phyloP scores from a whole-genome alignment of 1,140 invertebrate species.

The Epicauta chinensis region DNA sequence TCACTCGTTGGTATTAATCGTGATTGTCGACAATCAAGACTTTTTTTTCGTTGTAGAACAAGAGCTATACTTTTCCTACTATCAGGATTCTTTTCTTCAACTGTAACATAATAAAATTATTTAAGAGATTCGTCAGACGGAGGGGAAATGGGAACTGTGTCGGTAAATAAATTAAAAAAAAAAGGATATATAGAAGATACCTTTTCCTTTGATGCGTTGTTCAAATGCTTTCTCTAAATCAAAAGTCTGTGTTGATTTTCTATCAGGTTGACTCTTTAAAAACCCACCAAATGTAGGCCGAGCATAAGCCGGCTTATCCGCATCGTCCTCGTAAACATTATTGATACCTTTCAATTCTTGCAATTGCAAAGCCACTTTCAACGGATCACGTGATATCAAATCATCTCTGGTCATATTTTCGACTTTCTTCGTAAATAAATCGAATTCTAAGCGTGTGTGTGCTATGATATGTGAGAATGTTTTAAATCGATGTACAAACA shows the following conservation, averaged over 20 bases:
- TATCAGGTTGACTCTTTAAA: conserved; percentile 2
- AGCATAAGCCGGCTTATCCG: conserved; percentile 22
- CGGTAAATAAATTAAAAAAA: no score
- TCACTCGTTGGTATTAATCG: no score
- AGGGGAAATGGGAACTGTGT: no score
- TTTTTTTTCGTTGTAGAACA: no score
- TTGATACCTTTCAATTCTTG: conserved; percentile 41
- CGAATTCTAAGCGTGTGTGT: conserved; percentile 47
- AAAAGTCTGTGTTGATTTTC: background rate
- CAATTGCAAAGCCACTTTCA: conserved; percentile 24
- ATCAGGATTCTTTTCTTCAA: no score
- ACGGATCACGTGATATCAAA: conserved; percentile 18
- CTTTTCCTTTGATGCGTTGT: no score
- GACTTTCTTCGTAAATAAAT: conserved; percentile 9
- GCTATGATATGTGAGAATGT: conserved; percentile 81
- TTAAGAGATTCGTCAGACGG: no score
- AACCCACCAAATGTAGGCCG: conserved; percentile 25
- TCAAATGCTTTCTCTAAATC: conserved; percentile 4
- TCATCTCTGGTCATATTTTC: conserved; percentile 24
- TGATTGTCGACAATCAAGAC: no score
- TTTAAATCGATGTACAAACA: conserved; percentile 78
- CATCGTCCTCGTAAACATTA: conserved; percentile 40
- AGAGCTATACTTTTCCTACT: no score
- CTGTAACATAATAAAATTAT: no score
- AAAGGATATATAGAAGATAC: no score